A percentile compares a stretch with the other conserved stretches of the same genome.
Conservation (phyloP, 2,888 invertebrate species). For the Cancer borealis region DNA sequence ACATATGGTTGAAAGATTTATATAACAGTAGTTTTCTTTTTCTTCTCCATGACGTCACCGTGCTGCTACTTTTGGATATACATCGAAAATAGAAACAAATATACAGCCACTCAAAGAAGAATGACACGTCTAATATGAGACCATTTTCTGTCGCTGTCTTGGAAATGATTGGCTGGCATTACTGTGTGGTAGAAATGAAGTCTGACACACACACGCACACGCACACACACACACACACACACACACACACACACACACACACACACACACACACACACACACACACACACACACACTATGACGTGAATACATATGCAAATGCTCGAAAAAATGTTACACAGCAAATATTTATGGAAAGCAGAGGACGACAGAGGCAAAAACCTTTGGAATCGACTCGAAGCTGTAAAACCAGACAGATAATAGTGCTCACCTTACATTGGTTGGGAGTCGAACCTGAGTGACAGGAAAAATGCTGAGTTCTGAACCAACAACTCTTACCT, state of each 20-base stretch:
- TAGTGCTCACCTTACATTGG: background rate
- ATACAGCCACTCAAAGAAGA: background rate
- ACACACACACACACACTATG: background rate
- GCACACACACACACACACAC: background rate
- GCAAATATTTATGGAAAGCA: background rate
- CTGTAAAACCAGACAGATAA: background rate
- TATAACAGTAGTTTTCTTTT: background rate
- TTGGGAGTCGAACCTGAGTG: background rate
- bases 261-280: constrained; percentile 12
- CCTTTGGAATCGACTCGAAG: background rate
- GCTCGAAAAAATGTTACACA: background rate
- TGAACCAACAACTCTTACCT: background rate
- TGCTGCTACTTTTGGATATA: too few species aligned
- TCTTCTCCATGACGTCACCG: background rate
- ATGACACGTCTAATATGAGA: background rate
- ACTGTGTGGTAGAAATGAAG: background rate
- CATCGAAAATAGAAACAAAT: background rate
- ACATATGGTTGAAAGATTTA: background rate
- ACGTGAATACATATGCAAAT: background rate
- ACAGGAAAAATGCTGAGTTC: background rate
- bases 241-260: constrained; percentile 20
- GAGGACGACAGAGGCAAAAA: background rate
- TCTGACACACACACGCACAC: background rate
- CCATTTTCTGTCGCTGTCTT: background rate
- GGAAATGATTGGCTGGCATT: background rate